phyloP scores from a whole-genome alignment of 2,113 vertebrate species.

The Myotis davidii region DNA sequence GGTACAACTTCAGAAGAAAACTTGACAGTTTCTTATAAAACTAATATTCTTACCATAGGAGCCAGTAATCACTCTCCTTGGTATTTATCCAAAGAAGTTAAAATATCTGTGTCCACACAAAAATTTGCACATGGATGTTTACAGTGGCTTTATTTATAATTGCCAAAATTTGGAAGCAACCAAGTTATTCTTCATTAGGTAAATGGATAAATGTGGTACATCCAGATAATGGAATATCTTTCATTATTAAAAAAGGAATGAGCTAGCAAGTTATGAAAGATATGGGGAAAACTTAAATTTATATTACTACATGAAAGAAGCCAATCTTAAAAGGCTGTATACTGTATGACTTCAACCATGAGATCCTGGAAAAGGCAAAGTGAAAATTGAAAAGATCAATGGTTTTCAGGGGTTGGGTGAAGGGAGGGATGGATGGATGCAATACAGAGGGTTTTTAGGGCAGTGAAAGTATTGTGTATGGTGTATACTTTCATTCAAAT shows the following conservation, averaged over 20 bases:
- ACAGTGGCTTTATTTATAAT: background rate
- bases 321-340: background rate
- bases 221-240: background rate
- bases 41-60: background rate
- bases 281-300: background rate
- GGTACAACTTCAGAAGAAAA: background rate
- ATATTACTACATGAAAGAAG: background rate
- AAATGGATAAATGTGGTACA: background rate
- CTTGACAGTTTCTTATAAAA: background rate
- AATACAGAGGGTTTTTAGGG: background rate
- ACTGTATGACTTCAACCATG: background rate
- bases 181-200: background rate
- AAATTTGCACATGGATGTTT: background rate
- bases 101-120: background rate
- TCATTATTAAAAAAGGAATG: background rate
- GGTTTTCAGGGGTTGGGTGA: background rate
- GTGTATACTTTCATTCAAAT: background rate
- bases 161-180: background rate
- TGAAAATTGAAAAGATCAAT: background rate
- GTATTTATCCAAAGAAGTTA: background rate
- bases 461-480: background rate
- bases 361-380: background rate
- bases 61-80: background rate
- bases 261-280: background rate
- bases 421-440: background rate